Percentiles rank a stretch among this genome's conserved stretches.
These are phyloP conservation scores for Ommatoiulus sabulosus DNA, from an alignment of 2,888 invertebrate species.

Conservation along the genomic window DNA sequence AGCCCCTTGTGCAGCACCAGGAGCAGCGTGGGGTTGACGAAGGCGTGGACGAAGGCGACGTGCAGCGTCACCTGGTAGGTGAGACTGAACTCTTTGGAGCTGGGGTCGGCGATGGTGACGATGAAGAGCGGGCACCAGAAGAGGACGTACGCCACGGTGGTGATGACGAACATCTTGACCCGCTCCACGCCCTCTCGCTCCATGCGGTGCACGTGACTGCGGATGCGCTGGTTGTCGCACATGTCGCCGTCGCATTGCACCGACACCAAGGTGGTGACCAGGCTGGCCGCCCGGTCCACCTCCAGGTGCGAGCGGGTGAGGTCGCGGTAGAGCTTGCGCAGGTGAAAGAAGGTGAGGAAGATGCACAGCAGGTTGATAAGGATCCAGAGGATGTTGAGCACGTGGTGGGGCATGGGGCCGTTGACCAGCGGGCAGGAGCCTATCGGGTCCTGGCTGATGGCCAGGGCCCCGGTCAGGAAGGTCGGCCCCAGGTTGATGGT, in stretches of 20 bases:
- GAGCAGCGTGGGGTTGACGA: conserved; percentile 84
- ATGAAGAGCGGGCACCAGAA: conserved; percentile 93
- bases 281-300: conserved; percentile 62
- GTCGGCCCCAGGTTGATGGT: conserved; percentile 91
- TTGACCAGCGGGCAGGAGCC: conserved; percentile 88
- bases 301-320: conserved; percentile 61
- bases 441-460: conserved; percentile 77
- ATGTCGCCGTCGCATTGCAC: conserved; percentile 57
- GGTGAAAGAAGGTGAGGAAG: conserved; percentile 83
- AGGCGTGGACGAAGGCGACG: conserved; percentile 88
- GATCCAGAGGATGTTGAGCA: conserved; percentile 91
- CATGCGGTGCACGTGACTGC: conserved; percentile 81
- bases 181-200: conserved; percentile 84
- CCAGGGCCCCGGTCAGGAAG: conserved; percentile 84
- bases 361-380: conserved; percentile 88
- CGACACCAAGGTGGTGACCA: conserved; percentile 85
- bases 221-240: conserved; percentile 72
- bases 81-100: conserved; percentile 63
- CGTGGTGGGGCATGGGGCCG: conserved; percentile 89
- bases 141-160: conserved; percentile 84
- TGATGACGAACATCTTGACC: conserved; percentile 87
- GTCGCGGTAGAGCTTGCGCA: conserved; percentile 78
- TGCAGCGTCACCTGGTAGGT: conserved; percentile 78
- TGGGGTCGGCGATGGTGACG: conserved; percentile 75
- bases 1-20: conserved; percentile 82